Evolutionary conservation across 30 jellyfish, hydroid and myxozoan species (phyloP).

Genomic region (Aurelia sp.): DNA sequence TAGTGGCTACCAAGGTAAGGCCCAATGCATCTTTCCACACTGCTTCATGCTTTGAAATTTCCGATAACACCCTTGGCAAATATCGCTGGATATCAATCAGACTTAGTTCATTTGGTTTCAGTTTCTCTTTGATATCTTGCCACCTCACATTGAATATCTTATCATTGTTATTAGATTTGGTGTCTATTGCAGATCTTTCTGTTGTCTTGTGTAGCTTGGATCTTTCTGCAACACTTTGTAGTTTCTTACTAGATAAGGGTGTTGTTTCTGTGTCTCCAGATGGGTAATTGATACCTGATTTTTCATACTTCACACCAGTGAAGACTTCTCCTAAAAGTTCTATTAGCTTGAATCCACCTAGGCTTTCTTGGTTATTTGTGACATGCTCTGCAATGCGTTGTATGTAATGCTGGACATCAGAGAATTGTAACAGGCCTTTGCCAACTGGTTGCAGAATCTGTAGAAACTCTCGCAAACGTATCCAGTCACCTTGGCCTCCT

Average conservation of each 20-base stretch:
- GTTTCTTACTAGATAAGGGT: neutral
- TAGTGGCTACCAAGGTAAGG: slow-evolving; percentile 63
- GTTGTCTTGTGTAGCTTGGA: neutral
- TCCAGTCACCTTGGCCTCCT: slow-evolving; percentile 86
- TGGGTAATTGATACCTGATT: neutral
- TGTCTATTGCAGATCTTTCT: neutral
- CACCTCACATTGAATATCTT: slow-evolving; percentile 1
- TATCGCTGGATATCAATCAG: slow-evolving; percentile 53
- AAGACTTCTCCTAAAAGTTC: slow-evolving; percentile 51
- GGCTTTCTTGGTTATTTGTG: slow-evolving; percentile 6
- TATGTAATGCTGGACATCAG: slow-evolving; percentile 61
- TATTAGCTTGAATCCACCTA: slow-evolving; percentile 34
- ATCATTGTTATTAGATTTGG: neutral
- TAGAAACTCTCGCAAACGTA: slow-evolving; percentile 69
- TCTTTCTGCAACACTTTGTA: neutral
- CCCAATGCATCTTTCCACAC: slow-evolving; percentile 82
- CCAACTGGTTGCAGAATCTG: slow-evolving; percentile 69
- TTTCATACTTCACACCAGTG: slow-evolving; percentile 14
- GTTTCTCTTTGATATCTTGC: slow-evolving; percentile 38
- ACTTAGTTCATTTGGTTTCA: slow-evolving; percentile 48
- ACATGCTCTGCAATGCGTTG: slow-evolving; percentile 52
- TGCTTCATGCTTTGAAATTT: slow-evolving; percentile 69
- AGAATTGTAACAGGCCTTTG: slow-evolving; percentile 34
- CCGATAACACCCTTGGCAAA: slow-evolving; percentile 84
- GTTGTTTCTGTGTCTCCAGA: neutral